phyloP scores from a whole-genome alignment of 2,113 vertebrate genomes.

The Hiodon tergisus region DNA sequence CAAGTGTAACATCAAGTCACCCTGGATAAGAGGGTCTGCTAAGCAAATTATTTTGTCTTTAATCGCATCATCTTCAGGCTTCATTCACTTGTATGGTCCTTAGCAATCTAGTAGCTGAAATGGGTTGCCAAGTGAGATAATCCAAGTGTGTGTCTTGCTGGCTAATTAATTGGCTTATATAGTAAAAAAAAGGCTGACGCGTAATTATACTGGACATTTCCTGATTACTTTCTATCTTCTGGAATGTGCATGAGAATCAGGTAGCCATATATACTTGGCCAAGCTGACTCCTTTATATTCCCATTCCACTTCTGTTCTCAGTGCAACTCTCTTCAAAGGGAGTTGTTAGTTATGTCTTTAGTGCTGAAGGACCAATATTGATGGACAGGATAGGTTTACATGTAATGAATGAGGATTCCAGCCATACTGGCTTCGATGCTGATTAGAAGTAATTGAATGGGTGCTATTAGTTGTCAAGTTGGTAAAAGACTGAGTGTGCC shows the following conservation, averaged over 20 bases:
- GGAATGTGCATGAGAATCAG: background rate
- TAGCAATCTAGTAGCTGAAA: conserved; percentile 28
- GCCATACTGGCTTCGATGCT: background rate
- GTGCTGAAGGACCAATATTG: too few relatives aligned
- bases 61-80: background rate
- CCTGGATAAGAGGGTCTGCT: too few relatives aligned
- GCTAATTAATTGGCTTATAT: conserved; percentile 25
- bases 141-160: conserved; percentile 37
- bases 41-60: background rate
- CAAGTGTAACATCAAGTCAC: too few relatives aligned
- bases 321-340: too few relatives aligned
- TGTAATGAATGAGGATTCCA: too few relatives aligned
- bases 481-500: background rate
- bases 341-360: too few relatives aligned
- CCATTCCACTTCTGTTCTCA: too few relatives aligned
- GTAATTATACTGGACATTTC: conserved; percentile 49
- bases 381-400: too few relatives aligned
- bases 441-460: background rate
- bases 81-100: conserved; percentile 34
- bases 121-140: conserved; percentile 46
- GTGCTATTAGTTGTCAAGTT: background rate
- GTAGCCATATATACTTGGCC: too few relatives aligned
- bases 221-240: background rate
- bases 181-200: conserved; percentile 31
- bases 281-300: too few relatives aligned